Evolutionary conservation across 2,113 vertebrate genomes (phyloP), one percentile per base, ranked within the genome.

Genomic region (Delphinapterus leucas): DNA sequence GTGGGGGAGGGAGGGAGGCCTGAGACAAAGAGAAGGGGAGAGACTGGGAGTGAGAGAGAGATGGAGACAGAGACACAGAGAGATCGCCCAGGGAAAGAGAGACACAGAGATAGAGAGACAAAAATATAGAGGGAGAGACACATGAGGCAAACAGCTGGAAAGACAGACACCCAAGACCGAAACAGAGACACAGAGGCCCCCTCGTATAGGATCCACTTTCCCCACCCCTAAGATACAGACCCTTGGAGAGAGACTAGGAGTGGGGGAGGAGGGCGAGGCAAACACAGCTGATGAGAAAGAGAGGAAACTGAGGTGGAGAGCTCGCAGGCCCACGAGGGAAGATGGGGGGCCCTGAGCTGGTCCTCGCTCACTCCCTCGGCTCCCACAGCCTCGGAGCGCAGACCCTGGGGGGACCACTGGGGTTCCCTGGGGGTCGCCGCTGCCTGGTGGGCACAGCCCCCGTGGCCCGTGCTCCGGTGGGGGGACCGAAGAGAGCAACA

Each of bases 281-380:
- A 17, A 13, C 70, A 5, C 15, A 65, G n/a, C 65, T 26, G 49
- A 5, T 55, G 87, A 91, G 2, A 47, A 14, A 41, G 38, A 18
- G 36, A 55, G 88, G 65, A 93, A 47, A 63, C 55, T 5, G 74
- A 93, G 71, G 76, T 67, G 49, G 44, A 31, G 53, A 41, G 31
- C 36, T 0, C 1, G 18, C 8, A 5, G 79, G 31, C 74, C 41
- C 28, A 2, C 1, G 38, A 49, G 25, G 26, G 61, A 44, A 53
- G 53, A 38, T 28, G 21, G 12, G 49, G 55, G 7, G 12, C 9
- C 58, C 28, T 4, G 18, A n/a, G 71, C n/a, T 3, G 36, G 31
- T 23, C 21, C 55, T 17, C 0, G 12, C 38, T 31, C n/a, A 0
- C 3, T 9, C 5, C 0, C 3, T 7, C 26, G 2, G 28, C 41